Percentiles rank a stretch among this genome's conserved stretches.
These are phyloP conservation scores for Achroia grisella DNA, from an alignment of 1,140 invertebrate species.

Conservation along the genomic window DNA sequence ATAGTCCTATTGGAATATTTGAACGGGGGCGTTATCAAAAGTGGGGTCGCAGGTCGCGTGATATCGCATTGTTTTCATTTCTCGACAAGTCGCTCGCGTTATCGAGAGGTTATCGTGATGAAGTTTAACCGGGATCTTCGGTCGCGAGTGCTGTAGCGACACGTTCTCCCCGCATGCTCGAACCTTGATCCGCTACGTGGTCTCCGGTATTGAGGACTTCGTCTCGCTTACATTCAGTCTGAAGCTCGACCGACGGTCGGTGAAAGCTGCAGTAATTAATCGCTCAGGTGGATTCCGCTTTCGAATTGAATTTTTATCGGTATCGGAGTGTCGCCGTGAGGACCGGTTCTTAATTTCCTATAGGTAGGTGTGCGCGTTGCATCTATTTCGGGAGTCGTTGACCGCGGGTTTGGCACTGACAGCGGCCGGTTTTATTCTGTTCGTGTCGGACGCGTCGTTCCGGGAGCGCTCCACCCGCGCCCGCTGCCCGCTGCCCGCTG, in stretches of 20 bases:
- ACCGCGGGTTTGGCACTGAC: constrained; percentile 55
- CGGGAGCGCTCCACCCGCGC: not conserved
- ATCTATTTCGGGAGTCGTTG: constrained; percentile 70
- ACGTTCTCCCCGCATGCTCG: not conserved
- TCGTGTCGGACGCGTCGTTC: constrained; percentile 29
- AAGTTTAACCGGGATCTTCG: too few species aligned
- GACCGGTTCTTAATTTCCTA: constrained; percentile 63
- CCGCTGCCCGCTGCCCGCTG: not conserved
- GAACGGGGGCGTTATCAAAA: not conserved
- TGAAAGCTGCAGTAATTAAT: constrained; percentile 53
- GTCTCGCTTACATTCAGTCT: not conserved
- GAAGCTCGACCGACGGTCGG: constrained; percentile 21
- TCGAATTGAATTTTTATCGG: constrained; percentile 62
- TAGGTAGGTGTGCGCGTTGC: constrained; percentile 59
- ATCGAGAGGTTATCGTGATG: not conserved
- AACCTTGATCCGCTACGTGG: too few species aligned
- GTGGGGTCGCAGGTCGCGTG: not conserved
- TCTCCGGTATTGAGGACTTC: not conserved
- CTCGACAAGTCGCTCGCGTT: not conserved
- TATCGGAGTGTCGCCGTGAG: constrained; percentile 39
- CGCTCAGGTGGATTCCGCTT: constrained; percentile 58
- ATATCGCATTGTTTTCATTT: not conserved
- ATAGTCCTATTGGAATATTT: too few species aligned
- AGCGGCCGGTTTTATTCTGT: constrained; percentile 42
- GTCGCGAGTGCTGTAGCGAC: too few species aligned